Evolutionary conservation across 2,888 invertebrate species (phyloP), one percentile per base, ranked within the genome.

Genomic region (Platerodrilus igneus): DNA sequence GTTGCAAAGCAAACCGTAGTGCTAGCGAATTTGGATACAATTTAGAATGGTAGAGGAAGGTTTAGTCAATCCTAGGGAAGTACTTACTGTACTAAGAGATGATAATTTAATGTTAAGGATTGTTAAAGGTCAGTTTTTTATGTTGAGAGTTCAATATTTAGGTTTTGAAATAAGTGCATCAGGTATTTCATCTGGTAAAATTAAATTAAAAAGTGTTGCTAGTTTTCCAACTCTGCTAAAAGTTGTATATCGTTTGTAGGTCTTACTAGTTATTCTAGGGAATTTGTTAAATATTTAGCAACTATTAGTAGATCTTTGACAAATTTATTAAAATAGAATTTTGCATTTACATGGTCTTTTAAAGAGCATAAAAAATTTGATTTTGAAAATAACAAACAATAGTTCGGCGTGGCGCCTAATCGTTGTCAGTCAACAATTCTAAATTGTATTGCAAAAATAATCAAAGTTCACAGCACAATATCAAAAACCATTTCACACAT

Each of bases 131-230:
- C n/a, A 31, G 1, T 62, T 63, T n/a, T 50, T 62, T 16, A 11
- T 41, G 21, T 37, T 40, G 1, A 39, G 30, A 11, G 47, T 63
- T 6, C 52, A 59, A 4, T 64, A 58, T 38, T 44, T 63, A 5
- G 63, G 61, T 0, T 53, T 55, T 13, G 55, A 60, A 34, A 51
- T 63, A 14, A 51, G 49, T n/a, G 38, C 15, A 10, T 14, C 37
- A 0, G 57, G 59, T 7, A 31, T 38, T 19, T 7, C 14, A 3
- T 31, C 37, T 7, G 25, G 31, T 17, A 26, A 13, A 22, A 10
- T 8, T 4, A 37, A 31, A 25, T 18, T 16, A 9, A 16, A 25
- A 4, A 8, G 46, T 1, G 44, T 56, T 8, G 10, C 21, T 4
- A 29, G 50, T 8, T 38, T 28, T 8, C 32, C 32, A 13, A 25